These are phyloP conservation scores for Lasius fuliginosus DNA, from an alignment of 2,888 invertebrate genomes.

Conservation along the genomic window DNA sequence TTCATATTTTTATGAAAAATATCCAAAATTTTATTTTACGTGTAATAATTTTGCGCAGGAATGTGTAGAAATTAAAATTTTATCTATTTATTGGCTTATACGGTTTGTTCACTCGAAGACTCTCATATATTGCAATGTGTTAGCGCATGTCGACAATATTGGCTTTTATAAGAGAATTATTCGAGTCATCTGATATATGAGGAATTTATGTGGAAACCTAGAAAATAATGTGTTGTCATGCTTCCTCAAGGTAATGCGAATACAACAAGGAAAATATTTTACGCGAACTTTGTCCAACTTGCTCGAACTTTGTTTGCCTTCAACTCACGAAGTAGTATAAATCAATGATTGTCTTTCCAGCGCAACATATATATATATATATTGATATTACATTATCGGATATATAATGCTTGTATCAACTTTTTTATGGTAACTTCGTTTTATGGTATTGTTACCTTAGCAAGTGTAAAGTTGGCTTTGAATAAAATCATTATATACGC, in stretches of 20 bases:
- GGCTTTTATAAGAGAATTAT: not conserved
- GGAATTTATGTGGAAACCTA: constrained; percentile 10
- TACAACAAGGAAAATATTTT: not conserved
- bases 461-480: not conserved
- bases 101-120: not conserved
- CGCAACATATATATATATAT: too few species aligned
- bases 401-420: not conserved
- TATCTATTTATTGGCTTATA: not conserved
- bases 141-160: constrained; percentile 15
- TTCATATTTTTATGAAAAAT: not conserved
- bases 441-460: not conserved
- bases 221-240: not conserved
- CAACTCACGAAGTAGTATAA: constrained; percentile 24
- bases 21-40: not conserved
- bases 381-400: not conserved
- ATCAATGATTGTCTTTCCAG: constrained; percentile 18
- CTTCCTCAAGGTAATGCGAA: constrained; percentile 16
- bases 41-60: not conserved
- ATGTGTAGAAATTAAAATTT: not conserved
- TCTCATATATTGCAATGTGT: constrained; percentile 16
- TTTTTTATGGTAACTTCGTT: constrained; percentile 18
- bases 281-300: constrained; percentile 3
- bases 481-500: not conserved
- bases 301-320: constrained; percentile 6
- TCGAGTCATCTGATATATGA: not conserved